These are phyloP conservation scores for Neodon shergylaensis DNA, from an alignment of 2,113 vertebrate species.

Conservation along the genomic window DNA sequence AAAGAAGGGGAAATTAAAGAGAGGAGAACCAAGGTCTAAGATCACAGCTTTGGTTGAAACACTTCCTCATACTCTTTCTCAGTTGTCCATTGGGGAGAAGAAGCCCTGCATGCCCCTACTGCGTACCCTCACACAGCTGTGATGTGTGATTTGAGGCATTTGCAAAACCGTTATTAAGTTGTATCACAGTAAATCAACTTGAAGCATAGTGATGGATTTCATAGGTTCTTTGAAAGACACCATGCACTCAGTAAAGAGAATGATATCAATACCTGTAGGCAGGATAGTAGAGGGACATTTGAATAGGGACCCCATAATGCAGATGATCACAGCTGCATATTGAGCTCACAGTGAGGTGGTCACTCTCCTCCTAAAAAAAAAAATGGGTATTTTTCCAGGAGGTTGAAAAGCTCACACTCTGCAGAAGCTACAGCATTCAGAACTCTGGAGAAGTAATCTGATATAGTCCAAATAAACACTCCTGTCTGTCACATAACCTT, in stretches of 20 bases:
- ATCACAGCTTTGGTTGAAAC: background rate
- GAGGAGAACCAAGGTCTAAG: background rate
- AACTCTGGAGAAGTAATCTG: slow-evolving; percentile 65
- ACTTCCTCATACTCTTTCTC: slow-evolving; percentile 29
- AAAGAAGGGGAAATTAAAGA: fast-evolving
- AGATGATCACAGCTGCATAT: slow-evolving; percentile 60
- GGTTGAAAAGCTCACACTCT: slow-evolving; percentile 40
- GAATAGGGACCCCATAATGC: slow-evolving; percentile 27
- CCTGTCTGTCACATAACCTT: slow-evolving; percentile 74
- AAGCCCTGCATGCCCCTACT: background rate
- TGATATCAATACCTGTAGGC: slow-evolving; percentile 70
- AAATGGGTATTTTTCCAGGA: slow-evolving; percentile 55
- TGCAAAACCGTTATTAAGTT: slow-evolving; percentile 66
- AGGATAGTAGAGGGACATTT: slow-evolving; percentile 49
- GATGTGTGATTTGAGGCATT: slow-evolving; percentile 66
- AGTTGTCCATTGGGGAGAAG: background rate
- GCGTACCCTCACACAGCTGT: slow-evolving; percentile 41
- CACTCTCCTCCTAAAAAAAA: slow-evolving; percentile 58
- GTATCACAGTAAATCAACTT: slow-evolving; percentile 64
- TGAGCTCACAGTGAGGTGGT: slow-evolving; percentile 51
- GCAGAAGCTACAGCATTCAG: slow-evolving; percentile 56
- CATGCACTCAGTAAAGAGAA: slow-evolving; percentile 68
- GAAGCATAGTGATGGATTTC: slow-evolving; percentile 61
- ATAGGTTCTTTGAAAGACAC: slow-evolving; percentile 59
- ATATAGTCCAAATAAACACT: slow-evolving; percentile 75